Base-by-base conservation (phyloP, 2,113 vertebrate species). In the Marmota flaviventris region DNA sequence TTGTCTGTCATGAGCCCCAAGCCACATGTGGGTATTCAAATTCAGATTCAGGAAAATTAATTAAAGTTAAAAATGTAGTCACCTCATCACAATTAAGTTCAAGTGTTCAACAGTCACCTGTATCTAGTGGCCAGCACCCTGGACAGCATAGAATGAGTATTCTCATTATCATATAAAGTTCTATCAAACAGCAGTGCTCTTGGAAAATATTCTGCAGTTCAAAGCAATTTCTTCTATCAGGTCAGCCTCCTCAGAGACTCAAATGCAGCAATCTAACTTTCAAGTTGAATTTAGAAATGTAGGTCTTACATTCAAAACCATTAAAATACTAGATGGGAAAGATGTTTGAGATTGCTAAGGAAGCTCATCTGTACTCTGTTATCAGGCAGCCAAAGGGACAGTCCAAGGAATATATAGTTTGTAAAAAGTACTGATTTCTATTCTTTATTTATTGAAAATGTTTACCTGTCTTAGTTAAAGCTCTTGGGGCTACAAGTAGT, bases 211-310 rank as follows among this genome's bases (percentile, higher is more conserved):
- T 69, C 48, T 58, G 18, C 25, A 77, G 2, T 70, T 87, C 61
- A 56, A 77, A n/a, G 18, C 25, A 72, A 7, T 61, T 42, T 20
- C 18, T 25, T 56, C 58, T 76, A 17, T 48, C 78, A 69, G 11
- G 11, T 17, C 45, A 89, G 20, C 1, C 34, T 81, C 67, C 25
- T 69, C 42, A 84, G 37, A 73, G 6, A 37, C 10, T 45, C 29
- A 70, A 92, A 85, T 42, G 18, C 4, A 53, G 56, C 34, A 32
- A n/a, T 20, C 34, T 65, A 24, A 22, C 32, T 51, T 84, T 81
- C 25, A 73, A 85, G 76, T 27, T 86, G 42, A 94, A 83, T 75
- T 73, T 27, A 79, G 76, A 92, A 89, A 79, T 17, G 39, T n/a
- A 79, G 16, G 51, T 12, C 5, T 18, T 61, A 84, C 17, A 39